phyloP scores from a whole-genome alignment of 2,797 vertebrate species.

The Hydrophis major region DNA sequence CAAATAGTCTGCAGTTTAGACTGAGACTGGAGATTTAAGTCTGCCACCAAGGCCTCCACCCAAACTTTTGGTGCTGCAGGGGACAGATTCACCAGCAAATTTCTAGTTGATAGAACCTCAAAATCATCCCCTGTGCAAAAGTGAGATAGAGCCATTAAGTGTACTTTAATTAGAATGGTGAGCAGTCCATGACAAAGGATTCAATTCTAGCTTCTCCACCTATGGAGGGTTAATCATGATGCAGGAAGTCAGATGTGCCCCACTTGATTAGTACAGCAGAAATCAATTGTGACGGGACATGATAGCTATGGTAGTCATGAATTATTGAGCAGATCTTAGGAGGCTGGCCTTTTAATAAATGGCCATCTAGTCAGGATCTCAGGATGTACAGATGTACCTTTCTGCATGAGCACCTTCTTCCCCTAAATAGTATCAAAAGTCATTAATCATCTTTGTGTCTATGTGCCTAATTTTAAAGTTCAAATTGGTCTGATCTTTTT shows the following conservation, averaged over 20 bases:
- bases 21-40: not conserved
- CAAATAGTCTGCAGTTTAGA: not conserved
- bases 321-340: not conserved
- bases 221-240: not conserved
- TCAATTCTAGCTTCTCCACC: not conserved
- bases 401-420: not conserved
- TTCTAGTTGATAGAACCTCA: not conserved
- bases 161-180: not conserved
- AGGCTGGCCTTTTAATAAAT: not conserved
- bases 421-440: not conserved
- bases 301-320: not conserved
- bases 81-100: not conserved
- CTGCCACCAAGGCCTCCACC: not conserved
- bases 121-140: not conserved
- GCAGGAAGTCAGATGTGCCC: not conserved
- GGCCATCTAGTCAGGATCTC: not conserved
- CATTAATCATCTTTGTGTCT: not conserved
- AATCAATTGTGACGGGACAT: not conserved
- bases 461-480: not conserved
- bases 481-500: not conserved
- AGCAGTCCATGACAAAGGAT: not conserved
- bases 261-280: not conserved
- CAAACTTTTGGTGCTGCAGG: not conserved
- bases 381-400: not conserved
- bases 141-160: not conserved